Evolutionary conservation across 2,113 vertebrate species (phyloP).

Genomic region (Centropristis striata): DNA sequence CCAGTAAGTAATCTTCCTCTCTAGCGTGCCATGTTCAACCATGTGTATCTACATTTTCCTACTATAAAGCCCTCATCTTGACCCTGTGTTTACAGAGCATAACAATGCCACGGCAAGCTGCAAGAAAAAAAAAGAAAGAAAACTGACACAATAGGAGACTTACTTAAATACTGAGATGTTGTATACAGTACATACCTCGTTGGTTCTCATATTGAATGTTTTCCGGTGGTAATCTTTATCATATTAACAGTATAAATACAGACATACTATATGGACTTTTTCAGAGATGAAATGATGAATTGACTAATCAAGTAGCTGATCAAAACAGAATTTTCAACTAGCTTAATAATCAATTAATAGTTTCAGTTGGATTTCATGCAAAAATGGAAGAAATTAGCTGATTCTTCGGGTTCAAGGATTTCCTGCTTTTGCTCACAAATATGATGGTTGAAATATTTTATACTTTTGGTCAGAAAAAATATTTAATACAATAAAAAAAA

Average conservation of each 20-base stretch:
- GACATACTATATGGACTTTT: background rate
- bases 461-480: background rate
- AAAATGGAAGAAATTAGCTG: background rate
- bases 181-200: background rate
- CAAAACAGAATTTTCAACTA: too few species aligned
- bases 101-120: background rate
- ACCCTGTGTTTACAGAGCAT: background rate
- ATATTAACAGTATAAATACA: background rate
- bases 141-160: background rate
- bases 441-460: background rate
- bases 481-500: background rate
- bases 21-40: slow-evolving; percentile 9
- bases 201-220: background rate
- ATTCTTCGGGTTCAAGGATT: background rate
- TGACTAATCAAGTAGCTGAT: background rate
- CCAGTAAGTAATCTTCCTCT: slow-evolving; percentile 10
- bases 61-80: background rate
- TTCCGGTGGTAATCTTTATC: background rate
- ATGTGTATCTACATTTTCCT: slow-evolving; percentile 21
- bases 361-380: background rate
- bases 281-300: background rate
- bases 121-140: background rate
- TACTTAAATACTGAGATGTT: background rate
- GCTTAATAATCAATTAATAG: too few species aligned
- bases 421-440: background rate